Evolutionary conservation across 1,140 invertebrate genomes (phyloP).

Genomic region (Drosophila erecta): DNA sequence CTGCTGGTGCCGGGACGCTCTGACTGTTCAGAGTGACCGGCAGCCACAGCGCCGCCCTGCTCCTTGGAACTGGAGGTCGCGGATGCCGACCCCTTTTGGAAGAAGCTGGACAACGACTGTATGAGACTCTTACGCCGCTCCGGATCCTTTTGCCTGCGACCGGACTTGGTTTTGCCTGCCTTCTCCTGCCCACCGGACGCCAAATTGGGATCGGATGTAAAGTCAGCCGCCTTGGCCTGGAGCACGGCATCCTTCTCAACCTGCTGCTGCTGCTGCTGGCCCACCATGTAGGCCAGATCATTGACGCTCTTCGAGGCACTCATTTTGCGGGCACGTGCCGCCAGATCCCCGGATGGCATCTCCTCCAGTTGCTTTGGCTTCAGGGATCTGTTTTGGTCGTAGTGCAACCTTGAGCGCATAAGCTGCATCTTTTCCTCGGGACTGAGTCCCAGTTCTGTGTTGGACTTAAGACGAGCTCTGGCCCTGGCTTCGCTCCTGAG

Average conservation of each 20-base stretch:
- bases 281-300: constrained; percentile 75
- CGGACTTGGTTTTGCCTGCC: constrained; percentile 77
- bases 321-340: constrained; percentile 75
- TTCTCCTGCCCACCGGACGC: constrained; percentile 73
- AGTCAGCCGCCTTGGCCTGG: constrained; percentile 63
- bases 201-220: constrained; percentile 87
- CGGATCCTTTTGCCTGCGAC: constrained; percentile 87
- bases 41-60: constrained; percentile 52
- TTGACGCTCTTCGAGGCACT: constrained; percentile 84
- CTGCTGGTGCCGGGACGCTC: constrained; percentile 78
- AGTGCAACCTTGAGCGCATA: constrained; percentile 79
- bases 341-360: constrained; percentile 36
- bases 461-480: constrained; percentile 89
- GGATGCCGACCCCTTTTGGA: constrained; percentile 86
- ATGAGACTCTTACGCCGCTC: constrained; percentile 93
- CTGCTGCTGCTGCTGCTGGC: constrained; percentile 37
- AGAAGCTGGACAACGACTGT: constrained; percentile 93
- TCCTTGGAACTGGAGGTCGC: constrained; percentile 59
- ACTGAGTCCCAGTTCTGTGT: constrained; percentile 90
- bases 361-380: constrained; percentile 51
- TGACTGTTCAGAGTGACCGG: constrained; percentile 74
- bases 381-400: constrained; percentile 53
- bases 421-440: constrained; percentile 89
- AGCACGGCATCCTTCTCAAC: constrained; percentile 40
- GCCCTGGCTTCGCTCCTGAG: constrained; percentile 88